Base-by-base conservation (phyloP, 2,113 vertebrate genomes). In the Sapayoa aenigma region DNA sequence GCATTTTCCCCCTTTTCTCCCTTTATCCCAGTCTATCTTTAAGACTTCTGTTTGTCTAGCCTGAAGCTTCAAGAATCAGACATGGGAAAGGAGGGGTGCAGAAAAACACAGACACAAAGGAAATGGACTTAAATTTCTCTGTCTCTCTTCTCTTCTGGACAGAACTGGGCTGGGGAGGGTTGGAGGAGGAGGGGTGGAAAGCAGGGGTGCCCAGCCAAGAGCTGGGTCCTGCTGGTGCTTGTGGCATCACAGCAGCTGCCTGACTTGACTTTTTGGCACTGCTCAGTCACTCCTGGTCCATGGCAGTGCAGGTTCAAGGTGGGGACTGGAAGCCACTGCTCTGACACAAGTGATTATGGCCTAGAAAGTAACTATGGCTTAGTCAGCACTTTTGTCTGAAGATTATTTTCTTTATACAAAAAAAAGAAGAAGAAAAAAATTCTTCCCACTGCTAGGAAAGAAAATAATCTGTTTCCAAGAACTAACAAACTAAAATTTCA, bases 261-360 rank as follows among this genome's bases (percentile, higher is more conserved):
- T 35, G 13, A 16, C 60, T n/a, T n/a, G n/a, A n/a, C n/a, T n/a
- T n/a, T 53, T 33, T 72, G 71, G 47, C 80, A 22, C 47, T 31
- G n/a, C 18, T 44, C 35, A 9, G 31, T 39, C 37, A 12, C 68
- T 50, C 58, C 72, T 62, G 53, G 53, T 67, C 49, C 37, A 9
- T 9, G 55, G 66, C 59, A 82, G 39, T 4, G 17, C 52, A 73
- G 47, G 49, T n/a, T 65, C 17, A 18, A 24, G 72, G n/a, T 5
- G 50, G 23, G 55, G 42, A 55, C 5, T 31, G 44, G 68, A 77
- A 73, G 82, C 30, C 14, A 27, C 41, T 63, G 55, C 39, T 67
- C 55, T 73, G 50, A 28, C 88, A 92, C 89, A 72, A 89, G 86
- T 94, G 85, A 65, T 93, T 59, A 92, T 78, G 91, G 81, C 93